Evolutionary conservation across 2,888 invertebrate species (phyloP).

Genomic region (Eupithecia dodoneata): DNA sequence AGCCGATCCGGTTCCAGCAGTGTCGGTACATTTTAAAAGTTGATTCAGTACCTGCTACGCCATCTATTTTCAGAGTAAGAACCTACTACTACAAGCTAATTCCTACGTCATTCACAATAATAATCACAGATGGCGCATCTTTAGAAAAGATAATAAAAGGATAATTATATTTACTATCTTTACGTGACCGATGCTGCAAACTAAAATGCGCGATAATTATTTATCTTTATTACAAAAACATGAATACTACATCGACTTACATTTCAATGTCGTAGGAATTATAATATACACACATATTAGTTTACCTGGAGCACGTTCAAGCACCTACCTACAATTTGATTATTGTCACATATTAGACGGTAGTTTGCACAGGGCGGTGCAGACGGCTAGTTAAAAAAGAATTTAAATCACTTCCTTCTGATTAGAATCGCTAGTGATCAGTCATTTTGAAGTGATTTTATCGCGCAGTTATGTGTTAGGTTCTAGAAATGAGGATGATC

Average conservation of each 20-base stretch:
- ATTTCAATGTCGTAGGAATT: neutral
- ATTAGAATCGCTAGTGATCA: neutral
- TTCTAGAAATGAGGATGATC: neutral
- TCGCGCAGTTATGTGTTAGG: constrained; percentile 42
- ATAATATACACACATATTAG: neutral
- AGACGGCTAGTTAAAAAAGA: neutral
- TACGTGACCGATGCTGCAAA: neutral
- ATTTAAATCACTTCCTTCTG: neutral
- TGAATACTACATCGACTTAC: neutral
- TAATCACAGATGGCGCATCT: constrained; percentile 47
- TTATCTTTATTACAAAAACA: neutral
- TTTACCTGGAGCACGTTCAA: too few relatives aligned
- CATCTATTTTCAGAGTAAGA: neutral
- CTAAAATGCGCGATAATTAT: neutral
- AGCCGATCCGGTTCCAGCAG: neutral
- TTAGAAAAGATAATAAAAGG: neutral
- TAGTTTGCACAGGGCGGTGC: neutral
- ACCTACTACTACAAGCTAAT: neutral
- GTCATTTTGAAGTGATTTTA: constrained; percentile 37
- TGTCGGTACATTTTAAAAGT: neutral
- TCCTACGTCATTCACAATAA: constrained; percentile 1
- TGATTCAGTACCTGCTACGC: neutral
- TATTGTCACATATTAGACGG: neutral
- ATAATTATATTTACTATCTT: neutral
- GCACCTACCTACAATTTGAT: neutral